These are phyloP conservation scores for Nephrotoma appendiculata DNA, from an alignment of 2,888 invertebrate species.

Conservation along the genomic window DNA sequence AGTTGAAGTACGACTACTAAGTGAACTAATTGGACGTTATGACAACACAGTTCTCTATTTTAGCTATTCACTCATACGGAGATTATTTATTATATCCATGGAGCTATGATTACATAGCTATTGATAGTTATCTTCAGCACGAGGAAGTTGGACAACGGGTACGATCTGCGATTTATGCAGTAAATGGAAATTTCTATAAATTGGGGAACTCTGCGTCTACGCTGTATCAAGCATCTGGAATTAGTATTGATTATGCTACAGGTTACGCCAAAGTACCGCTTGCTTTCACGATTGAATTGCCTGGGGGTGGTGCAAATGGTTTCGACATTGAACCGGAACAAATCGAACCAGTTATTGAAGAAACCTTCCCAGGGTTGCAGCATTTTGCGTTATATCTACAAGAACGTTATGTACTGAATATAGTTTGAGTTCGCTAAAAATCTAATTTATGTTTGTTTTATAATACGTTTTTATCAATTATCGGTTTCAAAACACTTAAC, in stretches of 20 bases:
- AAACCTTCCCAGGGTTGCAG: background rate
- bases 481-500: too few relatives aligned
- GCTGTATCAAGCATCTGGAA: conserved; percentile 39
- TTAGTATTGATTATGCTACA: conserved; percentile 51
- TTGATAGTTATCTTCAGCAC: background rate
- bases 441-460: too few relatives aligned
- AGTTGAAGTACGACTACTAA: conserved; percentile 26
- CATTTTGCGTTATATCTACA: background rate
- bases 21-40: conserved; percentile 26
- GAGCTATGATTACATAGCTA: conserved; percentile 20
- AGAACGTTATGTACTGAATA: background rate
- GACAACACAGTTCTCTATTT: conserved; percentile 25
- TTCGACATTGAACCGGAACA: conserved; percentile 43
- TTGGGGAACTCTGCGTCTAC: conserved; percentile 35
- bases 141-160: background rate
- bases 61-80: conserved; percentile 32
- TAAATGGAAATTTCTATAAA: conserved; percentile 17
- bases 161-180: background rate
- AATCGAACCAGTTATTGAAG: conserved; percentile 21
- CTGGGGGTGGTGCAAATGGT: conserved; percentile 35
- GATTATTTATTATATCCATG: conserved; percentile 32
- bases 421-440: background rate
- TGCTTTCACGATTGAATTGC: conserved; percentile 47
- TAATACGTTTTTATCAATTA: too few relatives aligned
- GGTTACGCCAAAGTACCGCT: conserved; percentile 38